phyloP scores from a whole-genome alignment of 2,797 vertebrate species.

The Artibeus jamaicensis region DNA sequence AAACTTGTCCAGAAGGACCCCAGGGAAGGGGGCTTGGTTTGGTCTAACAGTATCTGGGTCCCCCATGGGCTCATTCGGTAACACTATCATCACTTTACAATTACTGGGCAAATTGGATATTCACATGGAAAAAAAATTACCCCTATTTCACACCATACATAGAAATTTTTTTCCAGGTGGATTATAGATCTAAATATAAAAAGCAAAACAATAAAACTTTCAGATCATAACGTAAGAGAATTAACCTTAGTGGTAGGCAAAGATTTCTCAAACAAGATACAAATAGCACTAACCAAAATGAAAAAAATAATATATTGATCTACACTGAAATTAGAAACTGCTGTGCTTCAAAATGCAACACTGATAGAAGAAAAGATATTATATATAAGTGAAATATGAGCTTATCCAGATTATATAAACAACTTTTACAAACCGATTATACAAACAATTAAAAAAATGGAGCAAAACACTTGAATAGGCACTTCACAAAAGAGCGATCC shows the following conservation, averaged over 20 bases:
- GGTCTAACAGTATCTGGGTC: too few species aligned
- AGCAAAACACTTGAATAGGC: conserved; percentile 5
- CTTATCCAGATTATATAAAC: background rate
- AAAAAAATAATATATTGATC: background rate
- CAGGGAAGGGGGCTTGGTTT: too few species aligned
- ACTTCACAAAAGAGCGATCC: conserved; percentile 20
- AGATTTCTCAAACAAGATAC: conserved; percentile 23
- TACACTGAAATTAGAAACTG: conserved; percentile 40
- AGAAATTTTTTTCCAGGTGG: background rate
- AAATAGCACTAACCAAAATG: background rate
- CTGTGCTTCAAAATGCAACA: background rate
- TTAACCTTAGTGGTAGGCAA: background rate
- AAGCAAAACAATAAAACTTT: conserved; percentile 15
- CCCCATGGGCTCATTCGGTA: too few species aligned
- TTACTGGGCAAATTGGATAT: conserved; percentile 10
- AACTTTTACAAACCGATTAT: conserved; percentile 31
- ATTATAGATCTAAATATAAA: conserved; percentile 1
- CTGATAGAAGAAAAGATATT: background rate
- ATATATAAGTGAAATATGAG: background rate
- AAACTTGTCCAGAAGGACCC: too few species aligned
- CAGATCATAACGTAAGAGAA: background rate
- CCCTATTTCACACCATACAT: background rate
- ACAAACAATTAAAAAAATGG: conserved; percentile 38
- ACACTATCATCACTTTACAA: background rate
- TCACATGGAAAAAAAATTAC: background rate